These are phyloP conservation scores for Leptinotarsa juncta DNA, from an alignment of 2,888 invertebrate genomes.

Conservation along the genomic window DNA sequence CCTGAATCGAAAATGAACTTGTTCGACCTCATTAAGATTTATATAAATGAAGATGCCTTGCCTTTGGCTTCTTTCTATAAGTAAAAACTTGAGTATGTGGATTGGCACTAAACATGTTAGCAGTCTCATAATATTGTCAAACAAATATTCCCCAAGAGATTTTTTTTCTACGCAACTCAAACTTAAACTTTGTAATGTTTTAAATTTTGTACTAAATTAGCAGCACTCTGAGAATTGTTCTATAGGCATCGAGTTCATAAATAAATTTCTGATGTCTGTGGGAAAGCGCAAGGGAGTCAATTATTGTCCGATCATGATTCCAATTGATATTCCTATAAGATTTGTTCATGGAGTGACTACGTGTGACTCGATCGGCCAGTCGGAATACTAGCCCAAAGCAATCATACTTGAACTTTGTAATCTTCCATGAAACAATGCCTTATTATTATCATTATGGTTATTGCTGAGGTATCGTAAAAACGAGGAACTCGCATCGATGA, in stretches of 20 bases:
- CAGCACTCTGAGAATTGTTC: no score
- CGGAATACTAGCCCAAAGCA: slow-evolving; percentile 39
- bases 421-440: slow-evolving; percentile 16
- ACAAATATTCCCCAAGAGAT: no score
- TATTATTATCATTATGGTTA: slow-evolving; percentile 21
- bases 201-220: no score
- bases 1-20: no score
- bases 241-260: not conserved
- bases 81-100: no score
- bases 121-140: no score
- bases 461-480: slow-evolving; percentile 11
- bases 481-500: slow-evolving; percentile 5
- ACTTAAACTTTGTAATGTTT: no score
- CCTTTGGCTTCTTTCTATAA: no score
- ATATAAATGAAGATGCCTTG: no score
- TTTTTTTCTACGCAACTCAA: no score
- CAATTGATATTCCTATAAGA: slow-evolving; percentile 30
- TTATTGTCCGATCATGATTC: slow-evolving; percentile 33
- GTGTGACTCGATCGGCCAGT: slow-evolving; percentile 37
- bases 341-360: slow-evolving; percentile 29
- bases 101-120: no score
- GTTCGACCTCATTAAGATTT: no score
- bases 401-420: slow-evolving; percentile 34
- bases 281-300: slow-evolving; percentile 30
- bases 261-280: slow-evolving; percentile 22